phyloP scores from a whole-genome alignment of 2,113 vertebrate species.

The Macaca nemestrina region DNA sequence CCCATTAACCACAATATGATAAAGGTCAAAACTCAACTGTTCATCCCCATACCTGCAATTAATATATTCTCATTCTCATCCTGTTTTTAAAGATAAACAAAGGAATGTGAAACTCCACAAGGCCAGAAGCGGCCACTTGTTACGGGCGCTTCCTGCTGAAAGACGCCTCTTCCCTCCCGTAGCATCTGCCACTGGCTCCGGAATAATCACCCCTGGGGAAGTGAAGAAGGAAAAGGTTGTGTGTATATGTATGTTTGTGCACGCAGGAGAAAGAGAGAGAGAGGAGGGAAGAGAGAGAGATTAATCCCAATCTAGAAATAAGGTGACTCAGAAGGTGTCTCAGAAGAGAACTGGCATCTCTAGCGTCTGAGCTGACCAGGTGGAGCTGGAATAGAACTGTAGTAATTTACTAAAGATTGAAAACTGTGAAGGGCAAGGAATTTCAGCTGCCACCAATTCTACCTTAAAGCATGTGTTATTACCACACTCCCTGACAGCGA shows the following conservation, averaged over 20 bases:
- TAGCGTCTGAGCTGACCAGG: background rate
- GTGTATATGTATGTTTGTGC: too few species aligned
- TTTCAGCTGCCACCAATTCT: background rate
- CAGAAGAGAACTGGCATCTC: background rate
- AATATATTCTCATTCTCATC: background rate
- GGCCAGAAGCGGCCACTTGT: slow-evolving; percentile 31
- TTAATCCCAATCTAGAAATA: background rate
- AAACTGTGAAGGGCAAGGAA: background rate
- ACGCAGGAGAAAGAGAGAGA: too few species aligned
- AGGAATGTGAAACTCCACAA: background rate
- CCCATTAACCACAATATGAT: background rate
- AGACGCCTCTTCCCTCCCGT: slow-evolving; percentile 70
- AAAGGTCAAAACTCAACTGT: background rate
- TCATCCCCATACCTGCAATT: background rate
- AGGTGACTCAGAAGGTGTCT: background rate
- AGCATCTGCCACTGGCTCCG: slow-evolving; percentile 42
- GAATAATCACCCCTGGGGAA: slow-evolving; percentile 49
- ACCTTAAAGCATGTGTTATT: background rate
- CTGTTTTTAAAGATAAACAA: slow-evolving; percentile 66
- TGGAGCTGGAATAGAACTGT: background rate
- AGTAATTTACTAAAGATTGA: slow-evolving; percentile 9
- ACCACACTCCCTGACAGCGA: background rate
- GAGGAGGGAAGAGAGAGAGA: background rate
- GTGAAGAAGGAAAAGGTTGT: slow-evolving; percentile 68
- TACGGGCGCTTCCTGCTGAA: slow-evolving; percentile 24